A percentile compares a stretch with the other conserved stretches of the same genome.
Conservation (phyloP, 2,888 invertebrate species). For the Sinohyriopsis cumingii region DNA sequence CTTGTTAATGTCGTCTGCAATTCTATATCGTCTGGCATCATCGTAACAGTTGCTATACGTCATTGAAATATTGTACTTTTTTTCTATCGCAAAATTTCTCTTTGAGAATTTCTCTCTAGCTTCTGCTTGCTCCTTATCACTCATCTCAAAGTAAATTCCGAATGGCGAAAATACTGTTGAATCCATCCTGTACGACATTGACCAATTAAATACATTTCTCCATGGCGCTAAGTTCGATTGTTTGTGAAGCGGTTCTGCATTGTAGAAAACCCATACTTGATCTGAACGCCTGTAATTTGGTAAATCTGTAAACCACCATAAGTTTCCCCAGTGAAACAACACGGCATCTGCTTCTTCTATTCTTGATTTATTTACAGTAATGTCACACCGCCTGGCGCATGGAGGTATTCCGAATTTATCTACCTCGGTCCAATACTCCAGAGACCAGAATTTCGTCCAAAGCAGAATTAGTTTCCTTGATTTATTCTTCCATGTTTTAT, state of each 20-base stretch:
- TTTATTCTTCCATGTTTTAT: conserved; percentile 2
- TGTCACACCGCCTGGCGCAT: conserved; percentile 4
- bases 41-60: conserved; percentile 5
- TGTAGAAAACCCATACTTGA: conserved; percentile 7
- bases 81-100: conserved; percentile 6
- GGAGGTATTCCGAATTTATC: conserved; percentile 4
- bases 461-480: conserved; percentile 5
- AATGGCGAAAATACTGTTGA: conserved; percentile 5
- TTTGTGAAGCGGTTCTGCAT: conserved; percentile 5
- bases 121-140: neutral
- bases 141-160: neutral
- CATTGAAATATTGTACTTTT: conserved; percentile 5
- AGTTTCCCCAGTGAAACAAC: conserved; percentile 8
- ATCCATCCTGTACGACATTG: conserved; percentile 2
- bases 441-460: conserved; percentile 3
- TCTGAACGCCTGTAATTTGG: conserved; percentile 2
- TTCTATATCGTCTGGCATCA: conserved; percentile 5
- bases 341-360: conserved; percentile 6
- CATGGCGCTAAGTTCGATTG: conserved; percentile 4
- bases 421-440: conserved; percentile 3
- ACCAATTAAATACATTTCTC: conserved; percentile 6
- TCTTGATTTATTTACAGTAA: conserved; percentile 3
- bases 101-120: neutral
- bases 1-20: conserved; percentile 1
- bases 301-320: conserved; percentile 4